Conservation (phyloP, 1,140 invertebrate genomes). For the Globodera ellingtonae region DNA sequence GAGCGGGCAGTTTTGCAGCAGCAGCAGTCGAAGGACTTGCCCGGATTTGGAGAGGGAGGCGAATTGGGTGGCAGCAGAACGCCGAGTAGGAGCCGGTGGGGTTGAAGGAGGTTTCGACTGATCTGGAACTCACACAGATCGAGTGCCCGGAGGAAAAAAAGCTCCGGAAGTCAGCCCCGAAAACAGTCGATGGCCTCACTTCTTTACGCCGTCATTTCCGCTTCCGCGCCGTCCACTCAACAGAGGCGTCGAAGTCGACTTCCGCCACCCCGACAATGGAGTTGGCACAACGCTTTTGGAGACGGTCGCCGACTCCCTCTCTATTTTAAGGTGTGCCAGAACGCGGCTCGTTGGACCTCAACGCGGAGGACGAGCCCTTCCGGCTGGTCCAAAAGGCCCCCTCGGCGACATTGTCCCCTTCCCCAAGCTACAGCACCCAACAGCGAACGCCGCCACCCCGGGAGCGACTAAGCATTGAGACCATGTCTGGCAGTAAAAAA, state of each 20-base stretch:
- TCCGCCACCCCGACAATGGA: slow-evolving; percentile 18
- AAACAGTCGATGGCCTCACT: background rate
- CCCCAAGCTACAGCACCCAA: background rate
- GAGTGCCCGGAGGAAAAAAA: background rate
- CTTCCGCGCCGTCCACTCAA: background rate
- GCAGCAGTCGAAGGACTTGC: background rate
- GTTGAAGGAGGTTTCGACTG: background rate
- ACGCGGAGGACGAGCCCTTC: slow-evolving; percentile 11
- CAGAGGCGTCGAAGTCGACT: background rate
- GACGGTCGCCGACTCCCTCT: background rate
- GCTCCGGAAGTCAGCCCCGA: background rate
- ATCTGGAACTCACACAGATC: background rate
- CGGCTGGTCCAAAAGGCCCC: slow-evolving; percentile 13
- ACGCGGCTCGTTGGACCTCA: background rate
- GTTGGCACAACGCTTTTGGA: background rate
- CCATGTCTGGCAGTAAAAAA: background rate
- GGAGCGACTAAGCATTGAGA: background rate
- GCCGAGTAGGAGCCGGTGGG: background rate
- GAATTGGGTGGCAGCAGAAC: background rate
- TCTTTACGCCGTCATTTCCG: background rate
- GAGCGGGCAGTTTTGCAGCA: background rate
- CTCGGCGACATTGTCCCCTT: background rate
- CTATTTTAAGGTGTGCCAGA: background rate
- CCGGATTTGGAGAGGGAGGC: background rate
- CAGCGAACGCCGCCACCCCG: background rate